A percentile compares a stretch with the other conserved stretches of the same genome.
These are phyloP conservation scores for Carterocephalus palaemon DNA, from an alignment of 2,888 invertebrate species.

Conservation along the genomic window DNA sequence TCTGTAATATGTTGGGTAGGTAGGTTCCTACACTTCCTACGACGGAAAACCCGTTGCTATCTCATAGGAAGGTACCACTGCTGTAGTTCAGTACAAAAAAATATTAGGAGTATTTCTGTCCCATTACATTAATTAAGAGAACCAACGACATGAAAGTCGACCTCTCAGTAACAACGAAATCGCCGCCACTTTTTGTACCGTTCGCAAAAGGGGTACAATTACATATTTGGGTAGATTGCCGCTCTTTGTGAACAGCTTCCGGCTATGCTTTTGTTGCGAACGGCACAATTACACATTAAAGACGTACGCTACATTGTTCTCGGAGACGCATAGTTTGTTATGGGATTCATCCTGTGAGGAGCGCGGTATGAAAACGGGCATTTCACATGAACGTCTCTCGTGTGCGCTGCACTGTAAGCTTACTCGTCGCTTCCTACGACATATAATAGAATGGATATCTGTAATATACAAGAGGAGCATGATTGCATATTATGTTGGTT, in stretches of 20 bases:
- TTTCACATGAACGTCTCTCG: constrained; percentile 12
- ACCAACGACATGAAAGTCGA: not conserved
- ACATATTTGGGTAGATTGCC: constrained; percentile 21
- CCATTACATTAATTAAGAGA: not conserved
- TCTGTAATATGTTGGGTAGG: too few relatives aligned
- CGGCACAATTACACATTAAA: constrained; percentile 25
- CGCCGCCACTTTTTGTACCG: not conserved
- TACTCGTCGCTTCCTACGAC: not conserved
- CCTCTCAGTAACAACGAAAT: not conserved
- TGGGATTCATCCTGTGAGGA: constrained; percentile 20
- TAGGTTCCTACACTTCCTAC: too few relatives aligned
- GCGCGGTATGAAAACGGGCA: constrained; percentile 15
- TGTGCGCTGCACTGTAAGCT: not conserved
- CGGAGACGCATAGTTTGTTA: constrained; percentile 18
- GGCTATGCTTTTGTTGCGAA: constrained; percentile 22
- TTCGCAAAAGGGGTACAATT: constrained; percentile 12
- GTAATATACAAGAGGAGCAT: not conserved
- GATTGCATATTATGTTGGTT: not conserved
- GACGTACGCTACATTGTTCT: constrained; percentile 24
- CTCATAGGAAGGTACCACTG: too few relatives aligned
- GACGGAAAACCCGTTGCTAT: too few relatives aligned
- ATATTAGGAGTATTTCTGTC: too few relatives aligned
- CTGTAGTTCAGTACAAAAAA: too few relatives aligned
- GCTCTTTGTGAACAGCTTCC: constrained; percentile 21
- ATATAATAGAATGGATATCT: not conserved